Evolutionary conservation across 2,113 vertebrate species (phyloP), one percentile per base, ranked within the genome.

Genomic region (Rhea americana): DNA sequence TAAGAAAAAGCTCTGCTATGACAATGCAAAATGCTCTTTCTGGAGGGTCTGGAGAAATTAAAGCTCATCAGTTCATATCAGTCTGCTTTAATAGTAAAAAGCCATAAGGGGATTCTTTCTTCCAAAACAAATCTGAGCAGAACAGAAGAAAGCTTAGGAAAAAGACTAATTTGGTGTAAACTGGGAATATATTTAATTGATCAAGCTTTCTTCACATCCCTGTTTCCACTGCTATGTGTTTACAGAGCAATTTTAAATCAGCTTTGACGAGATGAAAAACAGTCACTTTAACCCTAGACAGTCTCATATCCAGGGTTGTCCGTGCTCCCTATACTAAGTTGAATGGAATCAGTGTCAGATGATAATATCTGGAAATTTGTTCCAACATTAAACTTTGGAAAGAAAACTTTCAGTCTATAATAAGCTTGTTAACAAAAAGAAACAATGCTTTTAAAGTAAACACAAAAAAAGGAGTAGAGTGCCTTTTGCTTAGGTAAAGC

Each of bases 11-110:
- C 17, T 53, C 26, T 39, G 22, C 35, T 37, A 35, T 19, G 12
- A 39, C 39, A 50, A 30, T 14, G 25, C 50, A 30, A 30, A 73
- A 17, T 39, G 50, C 20, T 39, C 25, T 55, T 37, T 73, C 48
- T 19, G 30, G 24, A 19, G 47, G 18, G 50, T 48, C 32, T 55
- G 37, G 26, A 73, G 26, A 21, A 26, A 19, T 53, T 72, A 30
- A 26, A 25, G 50, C 17, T 53, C 39, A 21, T 55, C 19, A 41
- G 35, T 73, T 73, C 24, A 20, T 91, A 93, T 95, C 86, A 68
- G 66, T 94, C 58, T 87, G n/a, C 72, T 92, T 92, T 77, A 76
- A 73, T 55, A 67, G 22, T 80, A 56, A 77, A 75, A 85, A 87
- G 71, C n/a, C 84, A 85, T 70, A 86, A 82, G 45, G 28, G 10